Conservation (phyloP, 2,888 invertebrate genomes). For the Protophormia terraenovae region DNA sequence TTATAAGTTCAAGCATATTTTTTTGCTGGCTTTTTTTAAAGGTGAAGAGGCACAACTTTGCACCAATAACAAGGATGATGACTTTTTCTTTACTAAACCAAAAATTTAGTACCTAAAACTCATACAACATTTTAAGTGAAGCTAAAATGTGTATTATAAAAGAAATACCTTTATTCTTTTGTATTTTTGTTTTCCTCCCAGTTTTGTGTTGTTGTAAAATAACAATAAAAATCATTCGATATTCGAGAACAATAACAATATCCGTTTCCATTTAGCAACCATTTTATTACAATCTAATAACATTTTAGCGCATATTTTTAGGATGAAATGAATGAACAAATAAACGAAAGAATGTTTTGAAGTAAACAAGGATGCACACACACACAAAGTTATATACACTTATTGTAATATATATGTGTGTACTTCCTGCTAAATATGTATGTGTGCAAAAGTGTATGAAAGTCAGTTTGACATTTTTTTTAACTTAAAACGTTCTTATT, state of each 20-base stretch:
- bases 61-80: not conserved
- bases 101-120: not conserved
- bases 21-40: not conserved
- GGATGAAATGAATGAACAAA: not conserved
- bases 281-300: constrained; percentile 66
- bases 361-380: not conserved
- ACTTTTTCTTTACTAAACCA: constrained; percentile 1
- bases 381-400: not conserved
- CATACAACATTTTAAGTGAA: not conserved
- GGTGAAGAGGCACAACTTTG: no score
- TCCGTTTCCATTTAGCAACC: constrained; percentile 64
- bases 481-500: not conserved
- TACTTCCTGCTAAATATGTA: not conserved
- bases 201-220: constrained; percentile 32
- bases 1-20: constrained; percentile 29
- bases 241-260: constrained; percentile 65
- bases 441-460: not conserved
- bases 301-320: constrained; percentile 50
- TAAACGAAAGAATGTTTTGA: not conserved
- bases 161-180: not conserved
- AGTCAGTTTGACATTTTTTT: not conserved
- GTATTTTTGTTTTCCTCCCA: not conserved
- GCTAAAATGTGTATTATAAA: not conserved
- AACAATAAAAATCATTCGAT: constrained; percentile 67
- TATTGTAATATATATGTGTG: not conserved